Percentiles rank a stretch among this genome's conserved stretches.
Evolutionary conservation across 2,888 invertebrate genomes (phyloP).

Genomic region (Zaprionus bogoriensis): DNA sequence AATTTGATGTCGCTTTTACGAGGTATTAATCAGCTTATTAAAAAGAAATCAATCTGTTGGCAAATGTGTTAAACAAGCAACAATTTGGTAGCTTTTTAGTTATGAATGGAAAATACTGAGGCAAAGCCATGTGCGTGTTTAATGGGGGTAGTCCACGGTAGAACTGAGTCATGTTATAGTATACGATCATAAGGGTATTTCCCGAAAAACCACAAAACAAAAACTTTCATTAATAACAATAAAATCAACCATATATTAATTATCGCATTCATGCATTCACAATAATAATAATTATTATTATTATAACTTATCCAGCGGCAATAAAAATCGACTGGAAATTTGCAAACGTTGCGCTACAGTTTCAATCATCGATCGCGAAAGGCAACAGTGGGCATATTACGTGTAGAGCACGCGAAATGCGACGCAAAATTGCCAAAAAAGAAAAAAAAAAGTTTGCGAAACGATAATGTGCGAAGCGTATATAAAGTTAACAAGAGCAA

Average conservation of each 20-base stretch:
- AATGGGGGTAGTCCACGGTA: too few relatives aligned
- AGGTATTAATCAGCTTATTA: slow-evolving; percentile 51
- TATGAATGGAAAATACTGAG: too few relatives aligned
- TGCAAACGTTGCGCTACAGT: neutral
- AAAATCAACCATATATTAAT: too few relatives aligned
- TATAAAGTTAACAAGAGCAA: slow-evolving; percentile 2
- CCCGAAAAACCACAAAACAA: neutral
- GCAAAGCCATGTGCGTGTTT: too few relatives aligned
- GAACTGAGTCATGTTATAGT: too few relatives aligned
- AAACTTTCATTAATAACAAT: neutral
- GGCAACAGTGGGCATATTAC: neutral
- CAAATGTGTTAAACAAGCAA: slow-evolving; percentile 25
- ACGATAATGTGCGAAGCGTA: neutral
- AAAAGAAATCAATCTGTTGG: slow-evolving; percentile 48
- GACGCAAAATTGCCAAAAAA: neutral
- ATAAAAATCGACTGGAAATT: neutral
- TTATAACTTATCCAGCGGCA: neutral
- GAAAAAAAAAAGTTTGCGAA: too few relatives aligned
- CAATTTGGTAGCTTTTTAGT: too few relatives aligned
- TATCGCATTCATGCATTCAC: neutral
- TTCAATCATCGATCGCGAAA: neutral
- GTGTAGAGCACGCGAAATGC: slow-evolving; percentile 7
- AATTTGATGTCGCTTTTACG: slow-evolving; percentile 30
- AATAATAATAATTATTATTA: neutral
- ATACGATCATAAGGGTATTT: too few relatives aligned